Evolutionary conservation across 2,113 vertebrate genomes (phyloP).

Genomic region (Thomomys bottae): DNA sequence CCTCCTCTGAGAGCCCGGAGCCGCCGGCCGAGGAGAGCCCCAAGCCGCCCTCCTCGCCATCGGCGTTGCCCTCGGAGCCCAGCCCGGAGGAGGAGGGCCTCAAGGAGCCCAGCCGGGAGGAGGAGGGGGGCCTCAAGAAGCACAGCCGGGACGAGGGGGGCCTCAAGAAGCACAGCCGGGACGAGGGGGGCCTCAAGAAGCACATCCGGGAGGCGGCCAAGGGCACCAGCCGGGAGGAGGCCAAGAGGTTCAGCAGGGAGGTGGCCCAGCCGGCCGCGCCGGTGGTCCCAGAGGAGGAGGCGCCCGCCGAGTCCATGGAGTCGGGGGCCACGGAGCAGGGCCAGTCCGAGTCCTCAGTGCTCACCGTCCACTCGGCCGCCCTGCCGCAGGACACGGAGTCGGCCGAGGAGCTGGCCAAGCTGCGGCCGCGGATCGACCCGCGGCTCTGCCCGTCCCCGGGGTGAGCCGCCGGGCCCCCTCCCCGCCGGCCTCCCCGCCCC

Average conservation of each 20-base stretch:
- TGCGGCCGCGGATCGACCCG: neutral
- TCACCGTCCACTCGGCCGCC: accelerated
- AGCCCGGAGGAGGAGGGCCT: neutral
- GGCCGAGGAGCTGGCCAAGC: neutral
- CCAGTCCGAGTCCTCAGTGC: neutral
- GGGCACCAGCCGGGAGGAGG: neutral
- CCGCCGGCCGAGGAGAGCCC: neutral
- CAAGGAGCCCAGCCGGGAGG: neutral
- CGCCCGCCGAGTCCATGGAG: accelerated
- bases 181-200: accelerated
- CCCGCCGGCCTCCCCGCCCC: no score
- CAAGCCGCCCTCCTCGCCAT: accelerated
- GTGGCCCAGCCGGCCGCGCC: neutral
- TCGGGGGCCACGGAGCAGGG: neutral
- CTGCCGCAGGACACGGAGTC: neutral
- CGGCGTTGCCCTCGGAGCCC: no score
- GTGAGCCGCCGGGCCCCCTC: neutral
- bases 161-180: no score
- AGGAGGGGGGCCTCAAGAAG: neutral
- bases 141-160: neutral
- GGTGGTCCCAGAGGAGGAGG: neutral
- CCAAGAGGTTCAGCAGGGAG: no score
- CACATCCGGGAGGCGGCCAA: neutral
- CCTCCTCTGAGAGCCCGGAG: accelerated
- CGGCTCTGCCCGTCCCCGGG: conserved; percentile 51